A percentile compares a stretch with the other conserved stretches of the same genome.
phyloP scores from a whole-genome alignment of 2,797 vertebrate species.

The Uromys caudimaculatus region DNA sequence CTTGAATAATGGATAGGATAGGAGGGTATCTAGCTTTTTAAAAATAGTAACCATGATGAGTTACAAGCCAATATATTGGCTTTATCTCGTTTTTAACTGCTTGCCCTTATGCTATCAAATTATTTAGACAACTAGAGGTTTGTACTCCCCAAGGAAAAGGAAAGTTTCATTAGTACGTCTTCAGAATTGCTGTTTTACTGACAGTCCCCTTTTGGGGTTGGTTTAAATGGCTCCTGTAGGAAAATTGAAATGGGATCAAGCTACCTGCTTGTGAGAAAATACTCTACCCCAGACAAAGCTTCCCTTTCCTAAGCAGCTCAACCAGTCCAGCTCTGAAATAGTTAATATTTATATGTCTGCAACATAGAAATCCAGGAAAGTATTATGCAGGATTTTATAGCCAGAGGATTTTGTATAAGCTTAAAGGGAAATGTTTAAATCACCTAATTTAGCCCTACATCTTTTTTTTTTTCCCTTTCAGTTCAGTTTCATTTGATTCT shows the following conservation, averaged over 20 bases:
- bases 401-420: constrained; percentile 92
- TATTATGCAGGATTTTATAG: constrained; percentile 92
- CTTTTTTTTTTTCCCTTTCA: constrained; percentile 83
- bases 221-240: constrained; percentile 70
- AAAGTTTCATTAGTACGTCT: constrained; percentile 80
- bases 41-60: constrained; percentile 91
- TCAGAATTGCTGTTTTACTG: constrained; percentile 51
- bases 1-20: constrained; percentile 92
- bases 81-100: constrained; percentile 94
- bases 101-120: constrained; percentile 89
- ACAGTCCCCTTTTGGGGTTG: constrained; percentile 53
- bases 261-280: constrained; percentile 79
- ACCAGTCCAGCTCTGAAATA: constrained; percentile 81
- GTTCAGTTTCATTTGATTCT: constrained; percentile 88
- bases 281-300: background rate
- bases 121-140: constrained; percentile 87
- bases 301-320: constrained; percentile 64
- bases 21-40: constrained; percentile 87
- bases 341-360: constrained; percentile 91
- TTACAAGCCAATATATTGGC: constrained; percentile 90
- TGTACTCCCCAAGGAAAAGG: constrained; percentile 80
- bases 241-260: constrained; percentile 85
- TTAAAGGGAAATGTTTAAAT: constrained; percentile 92
- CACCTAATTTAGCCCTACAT: constrained; percentile 92
- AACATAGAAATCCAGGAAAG: constrained; percentile 90